Conservation (phyloP, 2,113 vertebrate species). For the Strigops habroptila region DNA sequence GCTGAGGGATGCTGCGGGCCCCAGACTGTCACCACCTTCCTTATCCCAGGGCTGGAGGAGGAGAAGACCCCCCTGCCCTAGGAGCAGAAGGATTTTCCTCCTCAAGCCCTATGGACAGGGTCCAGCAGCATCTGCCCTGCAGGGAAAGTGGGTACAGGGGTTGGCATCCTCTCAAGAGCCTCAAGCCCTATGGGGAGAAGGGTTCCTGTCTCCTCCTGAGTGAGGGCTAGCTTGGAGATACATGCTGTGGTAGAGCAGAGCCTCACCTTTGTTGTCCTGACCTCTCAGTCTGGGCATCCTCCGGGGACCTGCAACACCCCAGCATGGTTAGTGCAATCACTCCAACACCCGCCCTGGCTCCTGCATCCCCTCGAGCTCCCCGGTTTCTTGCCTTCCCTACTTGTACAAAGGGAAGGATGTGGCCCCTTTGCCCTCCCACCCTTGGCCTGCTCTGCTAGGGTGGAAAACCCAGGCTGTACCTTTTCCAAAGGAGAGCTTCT, state of each 20-base stretch:
- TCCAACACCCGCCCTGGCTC: rapidly evolving
- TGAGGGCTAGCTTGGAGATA: rapidly evolving
- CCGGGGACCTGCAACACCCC: constrained; percentile 1
- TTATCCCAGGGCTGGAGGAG: not conserved
- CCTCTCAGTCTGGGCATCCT: not conserved
- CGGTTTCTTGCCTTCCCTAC: rapidly evolving
- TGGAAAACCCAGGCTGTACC: constrained; percentile 25
- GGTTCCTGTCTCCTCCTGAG: not conserved
- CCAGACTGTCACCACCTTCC: not conserved
- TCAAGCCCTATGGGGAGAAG: rapidly evolving
- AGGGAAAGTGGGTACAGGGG: not conserved
- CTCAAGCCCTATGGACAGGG: not conserved
- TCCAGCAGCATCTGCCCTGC: not conserved
- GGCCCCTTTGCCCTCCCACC: not conserved
- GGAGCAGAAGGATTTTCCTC: not conserved
- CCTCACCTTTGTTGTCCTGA: constrained; percentile 46
- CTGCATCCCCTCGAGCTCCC: not conserved
- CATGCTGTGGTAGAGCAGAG: rapidly evolving
- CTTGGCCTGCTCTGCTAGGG: rapidly evolving
- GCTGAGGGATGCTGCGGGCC: not conserved
- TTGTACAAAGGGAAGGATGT: not conserved
- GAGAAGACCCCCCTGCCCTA: not conserved
- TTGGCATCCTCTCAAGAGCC: not conserved
- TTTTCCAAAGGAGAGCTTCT: constrained; percentile 74
- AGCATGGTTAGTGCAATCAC: not conserved